These are phyloP conservation scores for Drosophila phalerata DNA, from an alignment of 2,888 invertebrate genomes.

Conservation along the genomic window DNA sequence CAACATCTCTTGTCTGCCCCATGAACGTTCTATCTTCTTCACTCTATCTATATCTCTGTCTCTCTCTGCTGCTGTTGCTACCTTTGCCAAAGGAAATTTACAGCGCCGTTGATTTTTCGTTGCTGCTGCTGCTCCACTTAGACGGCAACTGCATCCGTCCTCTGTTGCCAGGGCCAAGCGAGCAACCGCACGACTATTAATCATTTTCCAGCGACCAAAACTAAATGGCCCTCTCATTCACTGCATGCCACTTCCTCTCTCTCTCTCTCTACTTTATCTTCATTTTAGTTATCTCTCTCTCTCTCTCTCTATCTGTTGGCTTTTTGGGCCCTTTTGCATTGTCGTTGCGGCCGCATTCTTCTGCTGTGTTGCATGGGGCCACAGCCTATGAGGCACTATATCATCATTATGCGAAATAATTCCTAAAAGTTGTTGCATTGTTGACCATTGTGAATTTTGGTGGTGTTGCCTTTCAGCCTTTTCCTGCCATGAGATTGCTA, in stretches of 20 bases:
- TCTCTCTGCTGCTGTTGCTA: slow-evolving; percentile 23
- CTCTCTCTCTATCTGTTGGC: slow-evolving; percentile 19
- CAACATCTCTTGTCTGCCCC: slow-evolving; percentile 34
- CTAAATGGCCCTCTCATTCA: slow-evolving; percentile 67
- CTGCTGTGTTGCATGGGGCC: slow-evolving; percentile 40
- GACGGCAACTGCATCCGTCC: slow-evolving; percentile 59
- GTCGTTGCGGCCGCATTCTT: slow-evolving; percentile 62
- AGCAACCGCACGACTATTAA: slow-evolving; percentile 74
- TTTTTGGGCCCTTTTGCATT: slow-evolving; percentile 59
- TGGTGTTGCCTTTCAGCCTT: slow-evolving; percentile 42
- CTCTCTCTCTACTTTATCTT: slow-evolving; percentile 8
- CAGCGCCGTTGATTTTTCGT: slow-evolving; percentile 67
- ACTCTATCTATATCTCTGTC: background rate
- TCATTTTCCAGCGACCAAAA: slow-evolving; percentile 79
- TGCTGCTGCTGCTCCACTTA: slow-evolving; percentile 66
- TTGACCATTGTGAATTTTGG: slow-evolving; percentile 48
- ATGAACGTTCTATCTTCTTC: slow-evolving; percentile 9
- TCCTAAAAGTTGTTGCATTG: slow-evolving; percentile 58
- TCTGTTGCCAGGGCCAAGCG: slow-evolving; percentile 51
- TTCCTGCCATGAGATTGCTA: slow-evolving; percentile 6
- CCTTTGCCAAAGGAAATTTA: slow-evolving; percentile 67
- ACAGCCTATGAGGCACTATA: slow-evolving; percentile 68
- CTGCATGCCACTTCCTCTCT: slow-evolving; percentile 29
- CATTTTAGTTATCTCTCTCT: background rate
- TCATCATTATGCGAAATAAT: slow-evolving; percentile 73